phyloP scores from a whole-genome alignment of 2,113 vertebrate species.

The Osmerus mordax region DNA sequence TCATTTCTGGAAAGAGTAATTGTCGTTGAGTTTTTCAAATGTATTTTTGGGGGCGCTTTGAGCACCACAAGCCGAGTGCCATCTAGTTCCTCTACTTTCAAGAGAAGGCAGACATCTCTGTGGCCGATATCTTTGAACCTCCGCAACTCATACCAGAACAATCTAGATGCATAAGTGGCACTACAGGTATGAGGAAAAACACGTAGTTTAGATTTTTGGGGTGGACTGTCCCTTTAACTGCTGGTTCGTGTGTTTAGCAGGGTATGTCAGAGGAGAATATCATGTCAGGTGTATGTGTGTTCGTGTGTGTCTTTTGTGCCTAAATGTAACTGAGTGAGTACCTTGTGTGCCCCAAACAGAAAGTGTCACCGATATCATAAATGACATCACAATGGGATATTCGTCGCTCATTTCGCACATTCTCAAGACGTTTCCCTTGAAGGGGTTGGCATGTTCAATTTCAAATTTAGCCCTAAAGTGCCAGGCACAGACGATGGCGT shows the following conservation, averaged over 20 bases:
- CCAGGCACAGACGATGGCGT: conserved; percentile 30
- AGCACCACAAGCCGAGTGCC: too few species aligned
- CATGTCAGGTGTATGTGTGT: background rate
- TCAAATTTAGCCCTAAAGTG: conserved; percentile 10
- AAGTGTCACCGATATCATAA: conserved; percentile 26
- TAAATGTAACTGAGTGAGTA: background rate
- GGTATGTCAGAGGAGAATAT: background rate
- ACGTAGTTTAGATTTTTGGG: too few species aligned
- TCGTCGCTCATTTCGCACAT: conserved; percentile 29
- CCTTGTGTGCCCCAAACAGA: conserved; percentile 11
- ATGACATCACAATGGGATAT: conserved; percentile 40
- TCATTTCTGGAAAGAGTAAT: too few species aligned
- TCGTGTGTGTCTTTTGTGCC: background rate
- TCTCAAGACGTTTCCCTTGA: conserved; percentile 31
- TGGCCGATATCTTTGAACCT: too few species aligned
- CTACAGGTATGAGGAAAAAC: too few species aligned
- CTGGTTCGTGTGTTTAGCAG: conserved; percentile 5
- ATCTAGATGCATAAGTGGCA: too few species aligned
- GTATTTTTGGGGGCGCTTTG: too few species aligned
- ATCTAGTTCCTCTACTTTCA: too few species aligned
- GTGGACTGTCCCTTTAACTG: background rate
- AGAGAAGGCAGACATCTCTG: too few species aligned
- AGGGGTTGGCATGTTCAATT: conserved; percentile 55
- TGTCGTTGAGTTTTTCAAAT: too few species aligned
- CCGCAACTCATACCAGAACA: too few species aligned